These are phyloP conservation scores for Acrobasis repandana DNA, from an alignment of 2,888 invertebrate genomes.

Conservation along the genomic window DNA sequence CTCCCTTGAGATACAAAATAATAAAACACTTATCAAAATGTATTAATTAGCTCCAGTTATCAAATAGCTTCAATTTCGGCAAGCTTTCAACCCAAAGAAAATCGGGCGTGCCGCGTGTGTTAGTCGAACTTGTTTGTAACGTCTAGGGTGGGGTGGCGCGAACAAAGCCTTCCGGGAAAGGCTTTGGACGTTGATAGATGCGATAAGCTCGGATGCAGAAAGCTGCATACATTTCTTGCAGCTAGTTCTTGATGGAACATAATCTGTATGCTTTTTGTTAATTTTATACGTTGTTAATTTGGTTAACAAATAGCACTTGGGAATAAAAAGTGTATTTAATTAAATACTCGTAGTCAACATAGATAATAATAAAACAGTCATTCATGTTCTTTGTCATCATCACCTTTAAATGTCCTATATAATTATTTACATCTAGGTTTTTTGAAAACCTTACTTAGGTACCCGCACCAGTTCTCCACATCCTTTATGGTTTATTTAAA, in stretches of 20 bases:
- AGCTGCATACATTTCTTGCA: constrained; percentile 80
- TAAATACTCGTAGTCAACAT: too few species aligned
- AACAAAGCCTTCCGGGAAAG: constrained; percentile 80
- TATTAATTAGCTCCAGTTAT: constrained; percentile 40
- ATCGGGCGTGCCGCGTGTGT: constrained; percentile 67
- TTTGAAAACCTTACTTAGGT: too few species aligned
- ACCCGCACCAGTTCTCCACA: too few species aligned
- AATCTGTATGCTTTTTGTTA: constrained; percentile 44
- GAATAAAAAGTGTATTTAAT: too few species aligned
- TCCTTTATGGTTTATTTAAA: too few species aligned
- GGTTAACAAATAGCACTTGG: too few species aligned
- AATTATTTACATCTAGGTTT: too few species aligned
- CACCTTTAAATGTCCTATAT: too few species aligned
- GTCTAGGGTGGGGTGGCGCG: constrained; percentile 50
- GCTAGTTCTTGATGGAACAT: constrained; percentile 58
- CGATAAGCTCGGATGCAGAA: constrained; percentile 81
- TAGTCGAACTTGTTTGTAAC: constrained; percentile 72
- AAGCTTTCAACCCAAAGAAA: constrained; percentile 68
- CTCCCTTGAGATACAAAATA: not conserved
- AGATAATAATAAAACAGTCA: too few species aligned
- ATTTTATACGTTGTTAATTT: not conserved
- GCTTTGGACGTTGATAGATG: constrained; percentile 79
- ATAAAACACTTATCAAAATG: not conserved
- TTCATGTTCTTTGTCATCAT: too few species aligned
- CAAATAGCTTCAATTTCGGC: constrained; percentile 52